Base-by-base conservation (phyloP, 35 echinoderm and acorn worm genomes). In the Eucidaris tribuloides region DNA sequence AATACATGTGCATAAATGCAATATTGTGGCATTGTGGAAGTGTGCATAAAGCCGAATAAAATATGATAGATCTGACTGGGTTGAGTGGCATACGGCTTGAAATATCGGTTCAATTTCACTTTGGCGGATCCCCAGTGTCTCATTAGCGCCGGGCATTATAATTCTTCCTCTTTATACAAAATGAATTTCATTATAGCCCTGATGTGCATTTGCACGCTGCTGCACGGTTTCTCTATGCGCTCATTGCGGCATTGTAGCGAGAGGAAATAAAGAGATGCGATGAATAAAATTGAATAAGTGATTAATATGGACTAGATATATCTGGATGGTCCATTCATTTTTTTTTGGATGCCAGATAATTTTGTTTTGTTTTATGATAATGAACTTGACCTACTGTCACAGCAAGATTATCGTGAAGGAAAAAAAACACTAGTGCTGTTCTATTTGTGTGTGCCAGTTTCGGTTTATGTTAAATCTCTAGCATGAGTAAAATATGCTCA, bases 161-260 rank as follows among this genome's bases (percentile, higher is more conserved):
- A 35, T 74, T 74, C 44, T n/a, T 74, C 35, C 68, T 42, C 34
- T 74, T 19, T 22, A 44, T 6, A 35, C 7, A 36, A n/a, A n/a
- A 74, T 74, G 68, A 74, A 74, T 74, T 74, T 74, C 68, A 74
- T 74, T 74, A 41, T 34, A 1, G 61, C n/a, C n/a, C n/a, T n/a
- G n/a, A n/a, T 27, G 4, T 28, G 25, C 61, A 34, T 64, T 64
- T 30, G 28, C 61, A 64, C 61, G 4, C 13, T 64, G 28, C 25
- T 28, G 30, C 13, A 28, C 17, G 25, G 13, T 19, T 23, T 3
- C 22, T 2, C 9, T n/a, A n/a, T 54, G 17, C 23, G 17, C 30
- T 28, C 28, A 14, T 9, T 42, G 68, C 14, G 7, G 33, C 7
- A 41, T 4, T 14, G 68, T 74, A 22, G 27, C 0, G 7, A 74